Percentiles rank a stretch among this genome's conserved stretches.
phyloP scores from a whole-genome alignment of 2,113 vertebrate genomes.

The Oncorhynchus kisutch region DNA sequence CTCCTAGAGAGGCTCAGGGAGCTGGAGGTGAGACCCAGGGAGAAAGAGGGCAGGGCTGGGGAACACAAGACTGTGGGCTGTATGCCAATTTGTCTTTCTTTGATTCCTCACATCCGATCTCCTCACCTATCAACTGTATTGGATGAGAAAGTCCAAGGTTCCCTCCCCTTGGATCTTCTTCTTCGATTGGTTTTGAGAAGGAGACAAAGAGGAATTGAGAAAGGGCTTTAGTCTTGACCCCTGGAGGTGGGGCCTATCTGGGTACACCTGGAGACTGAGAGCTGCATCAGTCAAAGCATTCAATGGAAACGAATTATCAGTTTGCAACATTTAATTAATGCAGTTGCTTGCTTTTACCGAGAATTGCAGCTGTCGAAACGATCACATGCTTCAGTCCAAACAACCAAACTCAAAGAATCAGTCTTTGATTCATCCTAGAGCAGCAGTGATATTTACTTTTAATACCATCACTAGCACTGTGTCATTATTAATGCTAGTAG shows the following conservation, averaged over 20 bases:
- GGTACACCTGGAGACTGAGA: not conserved
- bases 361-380: not conserved
- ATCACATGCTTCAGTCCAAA: not conserved
- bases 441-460: not conserved
- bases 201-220: too few relatives aligned
- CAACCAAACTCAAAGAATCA: not conserved
- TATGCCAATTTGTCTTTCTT: too few relatives aligned
- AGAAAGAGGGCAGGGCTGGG: not conserved
- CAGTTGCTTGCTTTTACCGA: not conserved
- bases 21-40: slow-evolving; percentile 66
- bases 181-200: too few relatives aligned
- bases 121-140: too few relatives aligned
- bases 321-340: too few relatives aligned
- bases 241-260: not conserved
- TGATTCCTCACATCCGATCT: too few relatives aligned
- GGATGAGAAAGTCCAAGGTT: too few relatives aligned
- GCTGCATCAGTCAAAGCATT: not conserved
- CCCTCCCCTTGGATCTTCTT: too few relatives aligned
- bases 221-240: too few relatives aligned
- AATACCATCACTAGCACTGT: not conserved
- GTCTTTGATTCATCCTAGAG: not conserved
- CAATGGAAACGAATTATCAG: not conserved
- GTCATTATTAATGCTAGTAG: too few relatives aligned
- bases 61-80: not conserved
- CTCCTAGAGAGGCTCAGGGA: slow-evolving; percentile 78